Evolutionary conservation across 2,888 invertebrate species (phyloP).

Genomic region (Stratiomys singularior): DNA sequence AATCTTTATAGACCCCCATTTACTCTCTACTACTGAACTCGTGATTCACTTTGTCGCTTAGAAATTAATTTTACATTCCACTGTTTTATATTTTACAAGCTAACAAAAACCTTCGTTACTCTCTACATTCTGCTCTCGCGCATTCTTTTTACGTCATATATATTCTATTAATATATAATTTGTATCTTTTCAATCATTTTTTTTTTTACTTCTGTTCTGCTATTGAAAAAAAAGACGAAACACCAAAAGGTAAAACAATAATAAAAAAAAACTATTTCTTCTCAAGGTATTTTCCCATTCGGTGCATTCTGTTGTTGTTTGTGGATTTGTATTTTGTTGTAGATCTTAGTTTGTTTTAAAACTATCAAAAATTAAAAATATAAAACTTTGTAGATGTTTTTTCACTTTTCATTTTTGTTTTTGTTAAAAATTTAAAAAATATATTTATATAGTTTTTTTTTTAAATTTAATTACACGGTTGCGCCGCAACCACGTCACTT

Average conservation of each 20-base stretch:
- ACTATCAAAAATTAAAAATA: constrained; percentile 44
- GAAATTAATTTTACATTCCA: constrained; percentile 34
- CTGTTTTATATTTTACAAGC: constrained; percentile 36
- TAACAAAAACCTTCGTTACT: constrained; percentile 25
- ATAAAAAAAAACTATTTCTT: constrained; percentile 24
- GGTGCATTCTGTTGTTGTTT: constrained; percentile 15
- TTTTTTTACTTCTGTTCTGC: constrained; percentile 2
- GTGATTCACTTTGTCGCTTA: constrained; percentile 22
- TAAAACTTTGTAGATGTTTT: constrained; percentile 39
- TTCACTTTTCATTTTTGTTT: constrained; percentile 23
- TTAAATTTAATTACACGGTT: constrained; percentile 52
- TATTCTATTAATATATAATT: constrained; percentile 32
- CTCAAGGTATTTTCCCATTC: constrained; percentile 15
- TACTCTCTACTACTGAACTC: constrained; percentile 12
- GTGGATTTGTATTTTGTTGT: background rate
- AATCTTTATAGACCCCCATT: background rate
- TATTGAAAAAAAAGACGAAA: constrained; percentile 18
- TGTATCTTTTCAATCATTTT: constrained; percentile 5
- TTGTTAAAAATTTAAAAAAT: constrained; percentile 45
- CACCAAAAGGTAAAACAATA: constrained; percentile 17
- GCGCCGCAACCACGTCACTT: constrained; percentile 50
- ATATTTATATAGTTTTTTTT: constrained; percentile 38
- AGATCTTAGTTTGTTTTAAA: constrained; percentile 22
- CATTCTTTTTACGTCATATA: constrained; percentile 1
- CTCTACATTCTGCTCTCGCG: background rate